Base-by-base conservation (phyloP, 2,888 invertebrate species). In the Odontothrips loti region DNA sequence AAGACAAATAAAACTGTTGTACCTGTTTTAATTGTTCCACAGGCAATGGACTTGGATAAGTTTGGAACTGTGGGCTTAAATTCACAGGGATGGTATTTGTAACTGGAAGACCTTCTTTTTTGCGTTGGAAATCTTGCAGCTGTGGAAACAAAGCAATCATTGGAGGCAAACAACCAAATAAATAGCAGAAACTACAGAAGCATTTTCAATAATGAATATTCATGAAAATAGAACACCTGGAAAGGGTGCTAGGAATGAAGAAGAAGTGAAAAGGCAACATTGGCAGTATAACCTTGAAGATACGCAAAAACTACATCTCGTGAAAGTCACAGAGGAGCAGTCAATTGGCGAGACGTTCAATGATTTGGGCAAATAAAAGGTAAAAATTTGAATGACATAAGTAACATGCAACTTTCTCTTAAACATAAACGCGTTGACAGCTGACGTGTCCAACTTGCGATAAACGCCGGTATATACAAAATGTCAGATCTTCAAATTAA, bases 401-500 rank as follows among this genome's bases (percentile, higher is more conserved):
- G 12, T 75, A 12, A 27, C 27, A 27, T 43, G 23, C 68, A 75
- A 27, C 68, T 75, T 75, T 75, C 68, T 27, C 68, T 27, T 1
- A 75, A 27, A 75, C 27, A 75, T 8, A 8, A 75, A 27, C 23
- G 58, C 20, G 23, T 75, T 75, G 68, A 75, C 68, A 75, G 68
- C 68, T 75, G 68, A 75, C 68, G 68, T 75, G 68, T 75, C 68
- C 68, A 75, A 27, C 10, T 75, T 27, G 68, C 68, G 68, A 27
- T 27, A 10, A 23, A 23, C 8, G 27, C 68, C 68, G 27, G 20
- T 17, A 58, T 23, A 27, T 23, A 27, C 68, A 27, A 27, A 9
- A 10, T 27, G 68, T 12, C 68, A 75, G 68, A 75, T 27, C 6
- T 27, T 27, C 12, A 27, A 23, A 75, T 75, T 58, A 17, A 58